Evolutionary conservation across 2,888 invertebrate species (phyloP), one percentile per base, ranked within the genome.

Genomic region (Dicranocentrus wangi): DNA sequence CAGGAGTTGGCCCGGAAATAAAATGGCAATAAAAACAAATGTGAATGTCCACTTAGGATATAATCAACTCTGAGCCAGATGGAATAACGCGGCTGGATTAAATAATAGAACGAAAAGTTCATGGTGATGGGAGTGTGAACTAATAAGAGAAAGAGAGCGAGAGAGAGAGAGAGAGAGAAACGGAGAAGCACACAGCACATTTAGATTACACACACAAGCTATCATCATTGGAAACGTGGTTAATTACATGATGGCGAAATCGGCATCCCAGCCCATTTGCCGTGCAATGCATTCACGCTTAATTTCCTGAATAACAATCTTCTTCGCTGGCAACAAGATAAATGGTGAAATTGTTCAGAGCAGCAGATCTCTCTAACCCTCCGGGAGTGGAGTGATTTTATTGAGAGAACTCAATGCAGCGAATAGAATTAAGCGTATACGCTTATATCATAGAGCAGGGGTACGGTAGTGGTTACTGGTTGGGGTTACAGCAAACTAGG

Each of bases 1-100:
- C n/a, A 76, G 70, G 66, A 71, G 55, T 72, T 79, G 65, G 61
- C 58, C 80, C 80, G 80, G 80, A 80, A 73, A 80, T 80, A 80
- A 80, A 80, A 72, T 66, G 79, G 80, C 68, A 47, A 73, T 80
- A 73, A 80, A 80, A 80, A 69, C 73, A 80, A 80, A 80, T 73
- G 80, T 72, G 71, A 79, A 80, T 80, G 72, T 80, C 80, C 80
- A 73, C 71, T 80, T 79, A 71, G 71, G 65, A 72, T 73, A 79
- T 79, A 79, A 71, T 80, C 63, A 66, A 66, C 66, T 68, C 72
- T 80, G 80, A 73, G 72, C 65, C 79, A 79, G 71, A 79, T 79
- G 79, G 79, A 72, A 65, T 63, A 61, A 70, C 25, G 78, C 60
- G 5, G 55, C 65, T 55, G 65, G 71, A 79, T 80, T 80, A 80